Percentiles rank a stretch among this genome's conserved stretches.
Conservation (phyloP, 2,888 invertebrate species). For the Chalcosyrphus nemorum region DNA sequence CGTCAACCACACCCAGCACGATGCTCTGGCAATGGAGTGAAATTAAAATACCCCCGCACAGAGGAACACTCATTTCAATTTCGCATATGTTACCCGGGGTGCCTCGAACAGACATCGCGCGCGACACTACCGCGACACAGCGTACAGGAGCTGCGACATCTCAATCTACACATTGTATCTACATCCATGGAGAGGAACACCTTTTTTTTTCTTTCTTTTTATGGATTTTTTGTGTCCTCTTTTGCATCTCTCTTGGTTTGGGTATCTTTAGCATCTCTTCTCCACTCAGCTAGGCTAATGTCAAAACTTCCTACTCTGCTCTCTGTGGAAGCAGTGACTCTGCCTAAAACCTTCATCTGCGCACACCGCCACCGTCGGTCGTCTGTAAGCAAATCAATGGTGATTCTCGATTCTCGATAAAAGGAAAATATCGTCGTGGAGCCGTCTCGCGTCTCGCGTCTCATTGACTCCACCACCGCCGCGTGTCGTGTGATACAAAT, state of each 20-base stretch:
- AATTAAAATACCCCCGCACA: conserved; percentile 61
- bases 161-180: conserved; percentile 73
- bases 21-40: conserved; percentile 37
- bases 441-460: too few relatives aligned
- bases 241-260: conserved; percentile 46
- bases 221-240: conserved; percentile 16
- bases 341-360: neutral
- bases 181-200: conserved; percentile 65
- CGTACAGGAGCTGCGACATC: conserved; percentile 72
- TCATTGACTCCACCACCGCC: neutral
- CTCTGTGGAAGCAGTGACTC: conserved; percentile 7
- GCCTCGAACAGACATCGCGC: conserved; percentile 41
- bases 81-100: conserved; percentile 69
- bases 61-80: conserved; percentile 61
- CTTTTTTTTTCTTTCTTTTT: conserved; percentile 2
- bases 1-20: conserved; percentile 68
- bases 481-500: conserved; percentile 66
- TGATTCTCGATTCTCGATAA: conserved; percentile 60
- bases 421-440: conserved; percentile 50
- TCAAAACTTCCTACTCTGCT: conserved; percentile 42
- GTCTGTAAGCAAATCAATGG: conserved; percentile 63
- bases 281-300: conserved; percentile 64
- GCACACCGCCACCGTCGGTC: too few relatives aligned
- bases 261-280: conserved; percentile 61
- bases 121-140: conserved; percentile 64